phyloP scores from a whole-genome alignment of 1,140 invertebrate species.

The Pogonognathellus flavescens region DNA sequence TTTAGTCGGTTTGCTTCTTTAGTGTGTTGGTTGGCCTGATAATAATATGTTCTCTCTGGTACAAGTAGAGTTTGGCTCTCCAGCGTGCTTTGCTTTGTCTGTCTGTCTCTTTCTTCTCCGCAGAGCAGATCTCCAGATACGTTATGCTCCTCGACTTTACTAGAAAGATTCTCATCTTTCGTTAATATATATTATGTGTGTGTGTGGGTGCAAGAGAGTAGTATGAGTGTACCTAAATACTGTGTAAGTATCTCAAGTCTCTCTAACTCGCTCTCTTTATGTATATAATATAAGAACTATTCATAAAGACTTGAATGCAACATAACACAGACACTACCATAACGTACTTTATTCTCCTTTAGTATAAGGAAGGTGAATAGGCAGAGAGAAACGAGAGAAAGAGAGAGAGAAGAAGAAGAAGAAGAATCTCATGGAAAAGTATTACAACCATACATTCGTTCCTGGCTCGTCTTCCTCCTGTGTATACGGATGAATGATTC shows the following conservation, averaged over 20 bases:
- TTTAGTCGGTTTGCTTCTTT: background rate
- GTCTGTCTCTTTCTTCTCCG: constrained; percentile 12
- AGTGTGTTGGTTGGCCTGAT: background rate
- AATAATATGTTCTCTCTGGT: background rate
- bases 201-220: background rate
- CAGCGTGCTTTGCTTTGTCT: constrained; percentile 31
- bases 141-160: background rate
- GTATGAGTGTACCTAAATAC: background rate
- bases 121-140: constrained; percentile 20
- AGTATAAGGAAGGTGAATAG: background rate
- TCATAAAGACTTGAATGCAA: background rate
- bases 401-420: background rate
- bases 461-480: constrained; percentile 5
- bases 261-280: background rate
- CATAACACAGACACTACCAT: no score
- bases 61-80: background rate
- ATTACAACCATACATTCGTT: constrained; percentile 13
- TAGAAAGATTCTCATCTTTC: constrained; percentile 31
- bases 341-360: no score
- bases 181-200: constrained; percentile 24
- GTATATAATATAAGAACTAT: background rate
- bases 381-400: background rate
- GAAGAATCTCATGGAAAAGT: constrained; percentile 29
- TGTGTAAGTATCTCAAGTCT: background rate
- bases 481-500: constrained; percentile 43